A percentile compares a stretch with the other conserved stretches of the same genome.
These are phyloP conservation scores for Takifugu flavidus DNA, from an alignment of 2,113 vertebrate genomes.

Conservation along the genomic window DNA sequence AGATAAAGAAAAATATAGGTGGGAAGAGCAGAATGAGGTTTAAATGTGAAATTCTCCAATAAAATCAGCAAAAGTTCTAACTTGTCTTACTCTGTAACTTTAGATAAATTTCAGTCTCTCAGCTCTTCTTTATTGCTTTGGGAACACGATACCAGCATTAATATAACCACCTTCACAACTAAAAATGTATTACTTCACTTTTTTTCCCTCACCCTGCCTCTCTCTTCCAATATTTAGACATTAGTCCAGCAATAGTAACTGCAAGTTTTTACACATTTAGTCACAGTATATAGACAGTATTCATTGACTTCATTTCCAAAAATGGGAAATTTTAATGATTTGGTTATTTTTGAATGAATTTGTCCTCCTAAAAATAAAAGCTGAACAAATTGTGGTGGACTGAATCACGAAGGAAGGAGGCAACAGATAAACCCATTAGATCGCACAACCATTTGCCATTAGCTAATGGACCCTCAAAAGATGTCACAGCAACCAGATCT, in stretches of 20 bases:
- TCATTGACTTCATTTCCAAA: neutral
- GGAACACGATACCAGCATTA: conserved; percentile 12
- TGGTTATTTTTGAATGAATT: too few relatives aligned
- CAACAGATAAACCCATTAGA: neutral
- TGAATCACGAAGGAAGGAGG: neutral
- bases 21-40: too few relatives aligned
- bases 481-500: neutral
- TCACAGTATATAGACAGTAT: neutral
- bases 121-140: conserved; percentile 8
- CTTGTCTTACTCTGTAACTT: conserved; percentile 2
- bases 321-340: too few relatives aligned
- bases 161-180: conserved; percentile 2
- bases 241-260: too few relatives aligned
- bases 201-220: neutral
- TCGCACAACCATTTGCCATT: neutral
- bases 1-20: too few relatives aligned
- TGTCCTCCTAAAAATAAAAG: neutral
- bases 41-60: neutral
- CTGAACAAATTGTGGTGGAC: neutral
- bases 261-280: neutral
- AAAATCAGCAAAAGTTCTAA: conserved; percentile 11
- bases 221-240: neutral
- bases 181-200: neutral
- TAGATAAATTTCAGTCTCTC: neutral
- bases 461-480: neutral